These are phyloP conservation scores for Amblyraja radiata DNA, from an alignment of 2,797 vertebrate genomes.

Conservation along the genomic window DNA sequence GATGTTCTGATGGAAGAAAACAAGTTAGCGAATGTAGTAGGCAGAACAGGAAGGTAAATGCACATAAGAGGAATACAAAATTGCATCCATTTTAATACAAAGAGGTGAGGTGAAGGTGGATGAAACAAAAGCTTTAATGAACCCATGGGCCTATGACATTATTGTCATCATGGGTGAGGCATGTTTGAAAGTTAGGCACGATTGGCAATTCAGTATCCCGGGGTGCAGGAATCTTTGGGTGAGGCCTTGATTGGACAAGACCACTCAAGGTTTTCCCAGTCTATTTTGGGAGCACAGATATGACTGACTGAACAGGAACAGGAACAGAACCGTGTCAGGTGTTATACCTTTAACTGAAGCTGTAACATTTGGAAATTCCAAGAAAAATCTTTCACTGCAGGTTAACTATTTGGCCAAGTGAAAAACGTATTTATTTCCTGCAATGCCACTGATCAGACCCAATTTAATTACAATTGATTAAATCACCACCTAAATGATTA, in stretches of 20 bases:
- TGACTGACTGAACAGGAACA: background rate
- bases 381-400: background rate
- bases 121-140: too few relatives aligned
- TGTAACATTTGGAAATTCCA: background rate
- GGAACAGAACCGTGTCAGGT: background rate
- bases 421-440: background rate
- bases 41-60: too few relatives aligned
- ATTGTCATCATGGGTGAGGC: too few relatives aligned
- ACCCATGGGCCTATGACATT: too few relatives aligned
- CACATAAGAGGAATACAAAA: too few relatives aligned
- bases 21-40: too few relatives aligned
- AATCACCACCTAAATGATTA: background rate
- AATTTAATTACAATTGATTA: background rate
- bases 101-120: too few relatives aligned
- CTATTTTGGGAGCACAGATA: background rate
- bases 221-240: too few relatives aligned
- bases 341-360: background rate
- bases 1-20: too few relatives aligned
- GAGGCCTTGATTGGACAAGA: background rate
- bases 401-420: background rate
- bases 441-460: background rate
- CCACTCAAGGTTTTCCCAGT: background rate
- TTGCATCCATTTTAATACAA: too few relatives aligned
- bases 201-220: too few relatives aligned
- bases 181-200: too few relatives aligned